phyloP scores from a whole-genome alignment of 1,140 invertebrate species.

The Nixonia krombeini region DNA sequence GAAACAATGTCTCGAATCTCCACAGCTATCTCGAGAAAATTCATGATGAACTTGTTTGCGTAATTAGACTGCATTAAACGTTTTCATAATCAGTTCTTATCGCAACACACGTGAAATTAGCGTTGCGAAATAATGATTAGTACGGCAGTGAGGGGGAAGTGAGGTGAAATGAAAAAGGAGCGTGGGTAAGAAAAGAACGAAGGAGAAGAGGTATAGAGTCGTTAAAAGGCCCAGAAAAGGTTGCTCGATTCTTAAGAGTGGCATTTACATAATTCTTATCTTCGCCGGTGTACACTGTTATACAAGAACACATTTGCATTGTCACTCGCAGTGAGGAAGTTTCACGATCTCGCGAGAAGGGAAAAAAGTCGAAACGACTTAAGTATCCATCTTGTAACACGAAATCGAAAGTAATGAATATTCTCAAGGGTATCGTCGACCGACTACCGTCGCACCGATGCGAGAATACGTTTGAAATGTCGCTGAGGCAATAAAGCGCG shows the following conservation, averaged over 20 bases:
- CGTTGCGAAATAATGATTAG: too few relatives aligned
- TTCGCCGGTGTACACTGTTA: conserved; percentile 13
- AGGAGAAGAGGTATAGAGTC: neutral
- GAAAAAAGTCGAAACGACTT: conserved; percentile 19
- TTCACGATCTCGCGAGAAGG: conserved; percentile 14
- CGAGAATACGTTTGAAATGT: too few relatives aligned
- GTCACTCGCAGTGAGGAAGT: conserved; percentile 13
- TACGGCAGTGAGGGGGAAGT: too few relatives aligned
- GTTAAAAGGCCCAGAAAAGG: neutral
- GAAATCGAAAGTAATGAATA: conserved; percentile 18
- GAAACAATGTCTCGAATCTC: too few relatives aligned
- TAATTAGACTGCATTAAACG: too few relatives aligned
- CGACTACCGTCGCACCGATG: conserved; percentile 5
- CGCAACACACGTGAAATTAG: too few relatives aligned
- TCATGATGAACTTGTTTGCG: too few relatives aligned
- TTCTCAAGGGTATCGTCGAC: conserved; percentile 13
- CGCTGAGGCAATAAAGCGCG: too few relatives aligned
- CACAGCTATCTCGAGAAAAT: too few relatives aligned
- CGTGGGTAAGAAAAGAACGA: neutral
- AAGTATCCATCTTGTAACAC: conserved; percentile 19
- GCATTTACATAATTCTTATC: conserved; percentile 23
- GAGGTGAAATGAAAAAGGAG: too few relatives aligned
- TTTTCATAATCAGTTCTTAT: too few relatives aligned
- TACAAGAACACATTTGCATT: conserved; percentile 30
- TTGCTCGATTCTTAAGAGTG: conserved; percentile 4